Percentiles rank a stretch among this genome's conserved stretches.
Evolutionary conservation across 1,140 invertebrate species (phyloP).

Genomic region (Paracyclopina nana): DNA sequence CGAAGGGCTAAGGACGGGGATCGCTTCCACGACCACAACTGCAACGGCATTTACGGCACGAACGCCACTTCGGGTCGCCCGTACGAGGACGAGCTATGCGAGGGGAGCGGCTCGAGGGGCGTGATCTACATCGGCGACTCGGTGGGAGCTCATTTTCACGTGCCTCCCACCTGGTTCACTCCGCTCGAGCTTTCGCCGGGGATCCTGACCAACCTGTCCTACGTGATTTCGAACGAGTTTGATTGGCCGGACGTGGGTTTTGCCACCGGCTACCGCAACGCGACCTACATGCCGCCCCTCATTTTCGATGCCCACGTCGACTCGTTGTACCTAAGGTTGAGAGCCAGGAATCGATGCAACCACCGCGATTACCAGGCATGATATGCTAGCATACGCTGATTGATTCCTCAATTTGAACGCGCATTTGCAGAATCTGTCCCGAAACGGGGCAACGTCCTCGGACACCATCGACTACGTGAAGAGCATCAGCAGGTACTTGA

Average conservation of each 20-base stretch:
- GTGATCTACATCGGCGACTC: conserved; percentile 33
- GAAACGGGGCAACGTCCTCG: conserved; percentile 28
- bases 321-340: conserved; percentile 21
- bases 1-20: conserved; percentile 24
- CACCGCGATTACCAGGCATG: conserved; percentile 35
- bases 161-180: conserved; percentile 27
- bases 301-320: conserved; percentile 22
- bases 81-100: conserved; percentile 30
- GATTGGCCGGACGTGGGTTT: conserved; percentile 34
- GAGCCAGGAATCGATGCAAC: conserved; percentile 29
- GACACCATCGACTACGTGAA: conserved; percentile 20
- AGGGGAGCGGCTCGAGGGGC: conserved; percentile 24
- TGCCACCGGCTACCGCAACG: conserved; percentile 26
- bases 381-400: no score
- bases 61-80: conserved; percentile 23
- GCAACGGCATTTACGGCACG: conserved; percentile 32
- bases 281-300: conserved; percentile 14
- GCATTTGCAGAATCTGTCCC: conserved; percentile 31
- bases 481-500: no score
- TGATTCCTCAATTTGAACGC: no score
- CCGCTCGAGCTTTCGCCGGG: conserved; percentile 21
- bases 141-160: conserved; percentile 33
- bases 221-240: conserved; percentile 30
- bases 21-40: conserved; percentile 28
- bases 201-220: conserved; percentile 25